A percentile compares a stretch with the other conserved stretches of the same genome.
phyloP scores from a whole-genome alignment of 2,888 invertebrate genomes.

The Mechanitis messenoides region DNA sequence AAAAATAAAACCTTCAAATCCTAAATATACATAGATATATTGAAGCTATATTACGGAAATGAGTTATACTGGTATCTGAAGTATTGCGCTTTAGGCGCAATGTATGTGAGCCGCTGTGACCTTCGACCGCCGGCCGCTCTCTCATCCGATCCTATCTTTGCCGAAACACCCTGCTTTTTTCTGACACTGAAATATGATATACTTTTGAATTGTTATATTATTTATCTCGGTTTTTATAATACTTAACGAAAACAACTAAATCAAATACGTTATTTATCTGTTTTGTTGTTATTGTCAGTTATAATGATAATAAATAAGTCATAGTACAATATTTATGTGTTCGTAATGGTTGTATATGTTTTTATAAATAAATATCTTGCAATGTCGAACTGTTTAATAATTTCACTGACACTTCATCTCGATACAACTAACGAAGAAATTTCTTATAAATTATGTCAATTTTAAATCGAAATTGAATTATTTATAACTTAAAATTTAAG shows the following conservation, averaged over 20 bases:
- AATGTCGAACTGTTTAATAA: too few relatives aligned
- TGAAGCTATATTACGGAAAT: constrained; percentile 4
- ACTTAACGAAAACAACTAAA: neutral
- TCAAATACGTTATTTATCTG: too few relatives aligned
- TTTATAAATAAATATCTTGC: too few relatives aligned
- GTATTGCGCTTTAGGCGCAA: constrained; percentile 40
- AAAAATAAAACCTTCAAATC: neutral
- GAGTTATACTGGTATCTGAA: constrained; percentile 17
- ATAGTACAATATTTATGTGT: too few relatives aligned
- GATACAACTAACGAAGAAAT: too few relatives aligned
- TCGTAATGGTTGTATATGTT: too few relatives aligned
- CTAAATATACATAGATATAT: neutral
- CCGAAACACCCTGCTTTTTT: constrained; percentile 45
- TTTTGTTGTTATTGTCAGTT: too few relatives aligned
- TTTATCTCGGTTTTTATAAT: constrained; percentile 12
- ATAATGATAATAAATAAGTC: too few relatives aligned
- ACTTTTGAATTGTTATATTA: constrained; percentile 8
- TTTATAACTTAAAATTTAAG: too few relatives aligned
- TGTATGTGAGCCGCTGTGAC: constrained; percentile 61
- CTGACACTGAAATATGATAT: constrained; percentile 29
- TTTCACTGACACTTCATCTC: too few relatives aligned
- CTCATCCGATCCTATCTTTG: constrained; percentile 66
- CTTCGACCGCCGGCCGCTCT: constrained; percentile 63
- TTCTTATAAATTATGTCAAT: too few relatives aligned
- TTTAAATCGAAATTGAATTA: too few relatives aligned